Percentiles rank a stretch among this genome's conserved stretches.
Conservation (phyloP, 2,888 invertebrate species). For the Drosophila subsilvestris region DNA sequence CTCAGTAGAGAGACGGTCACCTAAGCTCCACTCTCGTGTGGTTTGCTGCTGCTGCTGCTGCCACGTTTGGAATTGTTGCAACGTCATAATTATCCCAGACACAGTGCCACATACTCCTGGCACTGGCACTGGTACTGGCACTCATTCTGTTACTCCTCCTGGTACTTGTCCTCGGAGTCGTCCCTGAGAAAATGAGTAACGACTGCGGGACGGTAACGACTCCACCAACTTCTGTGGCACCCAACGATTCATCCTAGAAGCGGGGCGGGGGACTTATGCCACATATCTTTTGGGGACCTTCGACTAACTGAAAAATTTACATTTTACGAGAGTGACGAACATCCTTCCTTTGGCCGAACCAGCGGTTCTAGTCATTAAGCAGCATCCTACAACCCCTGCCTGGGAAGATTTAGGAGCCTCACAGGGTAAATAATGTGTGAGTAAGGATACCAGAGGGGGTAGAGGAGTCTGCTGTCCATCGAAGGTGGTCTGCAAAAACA, state of each 20-base stretch:
- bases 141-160: constrained; percentile 19
- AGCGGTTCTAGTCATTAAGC: constrained; percentile 65
- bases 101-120: constrained; percentile 17
- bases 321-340: constrained; percentile 63
- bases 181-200: constrained; percentile 75
- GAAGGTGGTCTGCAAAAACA: constrained; percentile 31
- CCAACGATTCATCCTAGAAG: constrained; percentile 15
- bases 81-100: constrained; percentile 77
- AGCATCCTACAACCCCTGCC: constrained; percentile 25
- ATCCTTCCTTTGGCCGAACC: constrained; percentile 38
- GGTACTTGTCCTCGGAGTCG: constrained; percentile 55
- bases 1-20: constrained; percentile 29
- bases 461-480: constrained; percentile 9
- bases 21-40: constrained; percentile 52
- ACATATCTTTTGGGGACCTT: constrained; percentile 28
- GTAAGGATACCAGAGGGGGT: constrained; percentile 22
- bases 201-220: constrained; percentile 65
- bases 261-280: not conserved
- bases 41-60: constrained; percentile 7
- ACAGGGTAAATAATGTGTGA: constrained; percentile 32
- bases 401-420: constrained; percentile 56
- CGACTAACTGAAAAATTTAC: constrained; percentile 60
- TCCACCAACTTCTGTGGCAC: constrained; percentile 43
- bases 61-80: constrained; percentile 72
- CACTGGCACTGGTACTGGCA: constrained; percentile 12